Base-by-base conservation (phyloP, 2,888 invertebrate species). In the Drosophila atroscutellata region DNA sequence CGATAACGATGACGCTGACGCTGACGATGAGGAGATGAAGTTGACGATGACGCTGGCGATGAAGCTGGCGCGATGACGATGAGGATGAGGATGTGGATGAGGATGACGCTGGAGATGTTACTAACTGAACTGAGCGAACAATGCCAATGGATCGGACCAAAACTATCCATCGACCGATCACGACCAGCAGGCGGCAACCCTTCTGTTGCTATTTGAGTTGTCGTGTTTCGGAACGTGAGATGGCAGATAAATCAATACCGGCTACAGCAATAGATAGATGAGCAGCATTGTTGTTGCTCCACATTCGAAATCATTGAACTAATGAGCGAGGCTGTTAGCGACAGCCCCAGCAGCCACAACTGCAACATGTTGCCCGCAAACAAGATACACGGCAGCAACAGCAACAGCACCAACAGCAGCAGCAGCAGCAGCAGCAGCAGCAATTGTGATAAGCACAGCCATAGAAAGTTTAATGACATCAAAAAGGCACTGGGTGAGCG, bases 201-300 rank as follows among this genome's bases (percentile, higher is more conserved):
- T 78, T 68, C 64, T 70, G 52, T 15, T 62, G 62, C 6, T 75
- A 56, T n/a, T 49, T 45, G 59, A 59, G 81, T 52, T 56, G 67
- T 72, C 63, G 65, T 77, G 82, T 63, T 60, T 34, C 58, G 76
- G 75, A 86, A 83, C 86, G 89, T 86, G 90, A 85, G 86, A 75
- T 86, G 80, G 72, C 77, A 89, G 84, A 89, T 84, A 89, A 89
- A 85, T 90, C 90, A 86, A 86, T 72, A 82, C 82, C 65, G 75
- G 74, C 74, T 67, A 63, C 50, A 66, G 77, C 74, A 64, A 77
- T 81, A 72, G 77, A 64, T 66, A 62, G 77, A 61, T 66, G 54
- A 24, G 59, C 64, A 34, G 77, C 77, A 77, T 81, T 81, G 78
- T 78, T 81, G 81, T 64, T 83, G 77, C 84, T 86, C 73, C 69